Base-by-base conservation (phyloP, 37 sponge, comb jelly and placozoan genomes). In the Axinella damicornis region DNA sequence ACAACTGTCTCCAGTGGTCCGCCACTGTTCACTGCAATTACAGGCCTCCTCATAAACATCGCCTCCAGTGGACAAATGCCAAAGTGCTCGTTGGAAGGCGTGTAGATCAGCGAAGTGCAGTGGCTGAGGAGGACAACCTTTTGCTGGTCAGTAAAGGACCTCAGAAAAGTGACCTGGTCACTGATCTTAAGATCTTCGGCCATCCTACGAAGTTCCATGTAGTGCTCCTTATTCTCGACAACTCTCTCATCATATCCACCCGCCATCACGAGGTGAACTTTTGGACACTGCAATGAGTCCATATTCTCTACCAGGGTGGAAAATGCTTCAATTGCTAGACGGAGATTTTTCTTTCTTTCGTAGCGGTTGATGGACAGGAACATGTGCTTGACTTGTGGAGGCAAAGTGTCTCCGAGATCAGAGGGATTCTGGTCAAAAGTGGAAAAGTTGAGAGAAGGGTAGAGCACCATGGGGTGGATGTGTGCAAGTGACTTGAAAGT, bases 191-290 rank as follows among this genome's bases (percentile, higher is more conserved):
- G 74, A 32, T 69, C 20, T 22, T 78, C 66, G 1, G 91, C 84
- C 5, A 92, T 72, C 22, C 27, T 76, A 31, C 73, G 40, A 25
- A 99, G 82, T 65, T 99, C 97, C 54, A 77, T 21, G 56, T 91
- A 97, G 70, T 99, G 94, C 36, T 93, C 92, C 52, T 82, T 91
- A 68, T 99, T 99, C 77, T 99, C 99, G 18, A 74, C 53, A 22
- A 99, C 97, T 34, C 99, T 59, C 9, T 88, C 90, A 80, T 99
- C 99, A 73, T 99, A 99, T 6, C 99, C 99, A 21, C 99, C 99
- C 53, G 97, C 99, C 60, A 99, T 90, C 2, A 92, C 74, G 16
- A 99, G 83, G 53, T 93, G 93, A 27, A 91, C 89, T 18, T 78
- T 28, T 4, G 60, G 38, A 57, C 73, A 69, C 35, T 95, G 83